Evolutionary conservation across 2,888 invertebrate species (phyloP), one percentile per base, ranked within the genome.

Genomic region (Drosophila borealis): DNA sequence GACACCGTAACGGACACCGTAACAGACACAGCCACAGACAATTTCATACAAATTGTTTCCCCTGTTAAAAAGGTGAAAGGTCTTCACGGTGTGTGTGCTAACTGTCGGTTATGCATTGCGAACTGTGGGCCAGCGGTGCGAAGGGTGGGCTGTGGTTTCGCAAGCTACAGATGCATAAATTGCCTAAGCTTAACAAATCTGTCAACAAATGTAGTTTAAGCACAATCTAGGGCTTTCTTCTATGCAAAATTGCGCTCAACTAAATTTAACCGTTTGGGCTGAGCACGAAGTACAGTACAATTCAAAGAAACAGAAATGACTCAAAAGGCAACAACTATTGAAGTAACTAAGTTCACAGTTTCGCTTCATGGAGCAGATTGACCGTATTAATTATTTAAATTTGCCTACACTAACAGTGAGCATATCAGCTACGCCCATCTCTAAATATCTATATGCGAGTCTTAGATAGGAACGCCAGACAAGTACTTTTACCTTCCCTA

Each of bases 371-470:
- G 42, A 34, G 79, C 69, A 50, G 84, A 68, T 87, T 81, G 74
- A 78, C 74, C 74, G 51, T 46, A 51, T 66, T 45, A 77, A 73
- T 80, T 69, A 77, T 51, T 70, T 65, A 62, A 67, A 73, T 69
- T 25, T 51, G 2, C 14, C n/a, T 34, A 44, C 29, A 13, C 34
- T 49, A 2, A 37, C 33, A 17, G 11, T 50, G 36, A n/a, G 39
- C 3, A 53, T 2, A 19, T 13, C 1, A n/a, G 45, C 37, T 56
- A 17, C 13, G 36, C n/a, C n/a, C 2, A 36, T 4, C 21, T 21
- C 21, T 21, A 2, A 8, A 25, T 8, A 25, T 25, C 25, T 25
- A 25, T 25, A 25, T 25, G 25, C 25, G 25, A 25, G 5, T 6
- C 25, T 6, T 25, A 25, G 25, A 25, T 25, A 1, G 25, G 25